Evolutionary conservation across 2,888 invertebrate species (phyloP).

Genomic region (Zonitis immaculata): DNA sequence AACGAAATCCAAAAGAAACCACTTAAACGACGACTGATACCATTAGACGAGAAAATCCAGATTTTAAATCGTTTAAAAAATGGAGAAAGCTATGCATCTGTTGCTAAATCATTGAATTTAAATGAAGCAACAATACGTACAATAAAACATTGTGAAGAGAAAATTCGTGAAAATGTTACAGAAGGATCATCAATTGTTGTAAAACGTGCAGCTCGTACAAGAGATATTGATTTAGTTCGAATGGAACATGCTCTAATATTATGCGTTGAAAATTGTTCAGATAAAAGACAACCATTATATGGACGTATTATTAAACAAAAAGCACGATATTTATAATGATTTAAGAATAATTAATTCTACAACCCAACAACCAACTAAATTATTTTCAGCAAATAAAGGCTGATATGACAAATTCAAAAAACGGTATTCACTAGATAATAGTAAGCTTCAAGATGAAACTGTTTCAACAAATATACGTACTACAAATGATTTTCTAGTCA

Average conservation of each 20-base stretch:
- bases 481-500: background rate
- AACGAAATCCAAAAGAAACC: background rate
- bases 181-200: background rate
- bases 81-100: background rate
- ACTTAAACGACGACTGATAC: background rate
- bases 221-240: background rate
- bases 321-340: background rate
- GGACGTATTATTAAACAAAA: background rate
- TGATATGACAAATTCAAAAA: background rate
- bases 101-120: background rate
- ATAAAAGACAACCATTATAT: background rate
- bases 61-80: background rate
- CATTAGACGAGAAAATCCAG: background rate
- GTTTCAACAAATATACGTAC: background rate
- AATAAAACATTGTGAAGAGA: background rate
- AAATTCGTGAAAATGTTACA: background rate
- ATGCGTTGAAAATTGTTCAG: background rate
- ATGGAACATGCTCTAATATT: background rate
- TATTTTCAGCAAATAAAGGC: background rate
- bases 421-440: background rate
- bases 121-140: background rate
- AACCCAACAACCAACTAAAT: background rate
- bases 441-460: background rate
- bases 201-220: background rate
- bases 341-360: background rate